Percentiles rank a stretch among this genome's conserved stretches.
Evolutionary conservation across 2,113 vertebrate species (phyloP).

Genomic region (Zosterops pallidus): DNA sequence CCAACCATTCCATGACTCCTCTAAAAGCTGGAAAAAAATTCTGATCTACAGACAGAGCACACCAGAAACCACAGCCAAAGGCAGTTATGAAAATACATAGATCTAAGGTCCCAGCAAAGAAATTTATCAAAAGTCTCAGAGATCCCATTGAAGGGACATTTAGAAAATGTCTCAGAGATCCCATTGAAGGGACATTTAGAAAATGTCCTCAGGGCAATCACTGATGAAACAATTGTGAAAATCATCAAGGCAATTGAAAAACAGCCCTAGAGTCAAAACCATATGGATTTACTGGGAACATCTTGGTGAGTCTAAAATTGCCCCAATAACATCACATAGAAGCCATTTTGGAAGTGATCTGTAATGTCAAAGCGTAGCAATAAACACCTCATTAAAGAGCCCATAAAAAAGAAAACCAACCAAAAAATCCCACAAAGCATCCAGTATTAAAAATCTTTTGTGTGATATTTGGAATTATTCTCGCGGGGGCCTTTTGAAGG

Average conservation of each 20-base stretch:
- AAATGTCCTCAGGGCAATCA: not conserved
- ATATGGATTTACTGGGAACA: not conserved
- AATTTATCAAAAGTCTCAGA: not conserved
- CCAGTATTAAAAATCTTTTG: conserved; percentile 16
- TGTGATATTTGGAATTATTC: conserved; percentile 35
- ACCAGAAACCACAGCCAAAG: not conserved
- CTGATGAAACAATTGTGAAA: not conserved
- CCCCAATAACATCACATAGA: not conserved
- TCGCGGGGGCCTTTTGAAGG: conserved; percentile 10
- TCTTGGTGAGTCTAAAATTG: not conserved
- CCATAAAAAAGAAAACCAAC: not conserved
- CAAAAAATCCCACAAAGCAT: conserved; percentile 19
- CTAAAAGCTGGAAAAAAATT: not conserved
- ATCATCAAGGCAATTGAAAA: not conserved
- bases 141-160: not conserved
- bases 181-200: not conserved
- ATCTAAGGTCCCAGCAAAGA: not conserved
- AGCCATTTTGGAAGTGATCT: conserved; percentile 16
- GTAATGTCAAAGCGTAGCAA: conserved; percentile 1
- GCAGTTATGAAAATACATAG: not conserved
- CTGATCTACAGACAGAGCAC: not conserved
- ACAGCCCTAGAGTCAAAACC: conserved; percentile 7
- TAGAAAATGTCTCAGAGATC: not conserved
- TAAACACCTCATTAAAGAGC: conserved; percentile 40
- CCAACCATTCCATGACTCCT: not conserved